Conservation (phyloP, 1,140 invertebrate species). For the Drosophila bocki region DNA sequence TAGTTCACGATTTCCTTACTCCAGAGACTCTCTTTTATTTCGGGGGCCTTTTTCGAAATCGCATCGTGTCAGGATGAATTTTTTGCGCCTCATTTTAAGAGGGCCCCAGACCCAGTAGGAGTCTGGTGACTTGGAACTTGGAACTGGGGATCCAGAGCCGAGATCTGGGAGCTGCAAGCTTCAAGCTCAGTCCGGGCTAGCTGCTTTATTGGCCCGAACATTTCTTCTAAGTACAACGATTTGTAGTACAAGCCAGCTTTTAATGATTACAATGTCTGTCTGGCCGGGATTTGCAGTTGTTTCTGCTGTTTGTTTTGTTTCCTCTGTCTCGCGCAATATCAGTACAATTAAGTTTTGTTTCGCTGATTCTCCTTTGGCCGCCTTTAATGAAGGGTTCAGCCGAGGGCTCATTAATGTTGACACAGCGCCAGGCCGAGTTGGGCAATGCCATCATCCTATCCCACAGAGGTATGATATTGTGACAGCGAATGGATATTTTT, state of each 20-base stretch:
- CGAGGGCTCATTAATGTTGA: slow-evolving; percentile 73
- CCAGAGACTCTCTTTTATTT: slow-evolving; percentile 49
- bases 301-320: slow-evolving; percentile 53
- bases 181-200: slow-evolving; percentile 12
- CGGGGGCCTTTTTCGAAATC: slow-evolving; percentile 52
- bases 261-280: slow-evolving; percentile 82
- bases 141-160: background rate
- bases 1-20: slow-evolving; percentile 77
- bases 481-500: slow-evolving; percentile 29
- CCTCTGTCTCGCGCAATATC: slow-evolving; percentile 59
- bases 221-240: slow-evolving; percentile 81
- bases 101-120: slow-evolving; percentile 13
- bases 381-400: slow-evolving; percentile 73
- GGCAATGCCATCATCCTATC: slow-evolving; percentile 37
- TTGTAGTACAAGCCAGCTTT: slow-evolving; percentile 81
- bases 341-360: slow-evolving; percentile 79
- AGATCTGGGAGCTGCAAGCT: background rate
- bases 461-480: slow-evolving; percentile 35
- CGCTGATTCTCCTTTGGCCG: slow-evolving; percentile 57
- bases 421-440: slow-evolving; percentile 47
- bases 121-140: slow-evolving; percentile 6
- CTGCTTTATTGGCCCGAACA: slow-evolving; percentile 74
- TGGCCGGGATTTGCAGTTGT: slow-evolving; percentile 30
- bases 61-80: slow-evolving; percentile 83
- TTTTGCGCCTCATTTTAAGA: slow-evolving; percentile 78